phyloP scores from a whole-genome alignment of 2,888 invertebrate genomes.

The Ichneumoninae sp. region DNA sequence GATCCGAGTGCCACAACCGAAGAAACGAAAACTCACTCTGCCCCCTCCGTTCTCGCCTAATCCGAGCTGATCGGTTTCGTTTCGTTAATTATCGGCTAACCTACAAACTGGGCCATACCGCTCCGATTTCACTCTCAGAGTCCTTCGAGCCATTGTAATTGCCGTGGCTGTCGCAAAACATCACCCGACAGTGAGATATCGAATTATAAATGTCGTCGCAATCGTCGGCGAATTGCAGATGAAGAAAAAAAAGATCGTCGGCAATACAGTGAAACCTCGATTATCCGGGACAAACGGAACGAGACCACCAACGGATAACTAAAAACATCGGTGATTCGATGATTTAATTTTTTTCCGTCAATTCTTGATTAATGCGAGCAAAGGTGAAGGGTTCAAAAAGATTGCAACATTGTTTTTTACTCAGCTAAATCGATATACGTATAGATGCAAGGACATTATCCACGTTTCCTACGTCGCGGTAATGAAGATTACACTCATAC shows the following conservation, averaged over 20 bases:
- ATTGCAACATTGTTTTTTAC: no score
- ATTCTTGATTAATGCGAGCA: background rate
- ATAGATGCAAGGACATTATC: no score
- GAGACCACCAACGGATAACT: no score
- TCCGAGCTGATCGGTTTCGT: constrained; percentile 47
- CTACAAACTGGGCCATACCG: constrained; percentile 57
- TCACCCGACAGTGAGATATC: background rate
- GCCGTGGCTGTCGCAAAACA: background rate
- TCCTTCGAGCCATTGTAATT: constrained; percentile 1
- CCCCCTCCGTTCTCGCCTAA: constrained; percentile 29
- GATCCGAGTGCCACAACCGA: constrained; percentile 21
- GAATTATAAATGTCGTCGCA: constrained; percentile 4
- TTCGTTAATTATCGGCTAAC: constrained; percentile 61
- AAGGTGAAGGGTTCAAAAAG: background rate
- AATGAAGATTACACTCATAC: background rate
- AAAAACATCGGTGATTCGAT: no score
- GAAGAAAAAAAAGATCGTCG: background rate
- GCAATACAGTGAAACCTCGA: background rate
- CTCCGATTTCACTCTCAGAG: constrained; percentile 52
- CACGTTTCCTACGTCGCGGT: background rate
- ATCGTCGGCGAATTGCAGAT: background rate
- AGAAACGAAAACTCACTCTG: constrained; percentile 5
- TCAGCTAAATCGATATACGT: no score
- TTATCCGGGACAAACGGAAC: no score
- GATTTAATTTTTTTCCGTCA: background rate